Evolutionary conservation across 2,113 vertebrate species (phyloP), one percentile per base, ranked within the genome.

Genomic region (Psammodynastes pulverulentus): DNA sequence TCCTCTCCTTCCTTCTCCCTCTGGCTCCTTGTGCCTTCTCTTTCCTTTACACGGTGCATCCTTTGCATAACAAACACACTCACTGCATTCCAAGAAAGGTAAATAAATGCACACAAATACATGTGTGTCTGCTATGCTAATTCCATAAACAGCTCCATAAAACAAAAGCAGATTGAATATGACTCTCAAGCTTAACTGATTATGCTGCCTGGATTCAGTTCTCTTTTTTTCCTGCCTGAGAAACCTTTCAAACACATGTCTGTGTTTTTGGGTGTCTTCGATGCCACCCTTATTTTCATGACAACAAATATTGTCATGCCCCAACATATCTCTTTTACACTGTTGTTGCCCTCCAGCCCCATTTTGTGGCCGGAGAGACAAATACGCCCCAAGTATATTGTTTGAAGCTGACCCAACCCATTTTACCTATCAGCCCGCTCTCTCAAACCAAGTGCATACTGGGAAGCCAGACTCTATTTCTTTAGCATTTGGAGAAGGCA

Each of bases 111-210:
- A 90, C 26, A 92, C 39, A 48, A 26, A 51, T 94, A 92, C 94
- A 94, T 84, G 93, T 91, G 89, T 67, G 49, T 1, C 3, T 53
- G 88, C 67, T 85, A 84, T 45, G 91, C 62, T 90, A 46, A 0
- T 19, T 92, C 91, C 85, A 9, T 94, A 94, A 96, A 95, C 94
- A 94, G 87, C 26, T 72, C 91, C 93, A 93, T 96, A 94, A 97
- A 96, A 85, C 49, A 86, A 92, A 95, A 95, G 91, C 88, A 91
- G 91, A 89, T 45, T 90, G 95, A 93, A n/a, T 93, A 94, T 92
- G 91, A 87, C 53, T 89, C 92, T 39, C 43, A 46, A 91, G 52
- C 88, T 94, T 91, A 88, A 92, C 94, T 95, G 94, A 94, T 94
- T 90, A 93, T 0, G 92, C 88, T 92, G 84, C 94, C 93, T 90